These are phyloP conservation scores for Prorops nasuta DNA, from an alignment of 1,140 invertebrate genomes.

Conservation along the genomic window DNA sequence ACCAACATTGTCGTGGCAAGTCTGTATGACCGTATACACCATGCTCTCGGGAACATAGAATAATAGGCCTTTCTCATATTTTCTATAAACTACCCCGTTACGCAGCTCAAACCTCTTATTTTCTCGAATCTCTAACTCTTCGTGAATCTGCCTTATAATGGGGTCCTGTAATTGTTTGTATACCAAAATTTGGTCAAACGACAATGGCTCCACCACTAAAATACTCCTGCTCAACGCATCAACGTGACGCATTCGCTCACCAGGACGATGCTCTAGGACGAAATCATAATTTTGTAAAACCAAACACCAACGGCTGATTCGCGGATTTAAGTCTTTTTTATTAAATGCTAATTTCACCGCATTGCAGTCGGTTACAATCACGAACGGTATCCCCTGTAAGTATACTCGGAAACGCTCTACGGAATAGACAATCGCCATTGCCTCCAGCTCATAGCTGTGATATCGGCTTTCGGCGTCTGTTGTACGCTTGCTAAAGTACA, in stretches of 20 bases:
- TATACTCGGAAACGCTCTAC: constrained; percentile 18
- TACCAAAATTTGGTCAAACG: too few relatives aligned
- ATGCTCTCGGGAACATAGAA: background rate
- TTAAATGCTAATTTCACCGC: constrained; percentile 7
- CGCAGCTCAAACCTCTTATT: background rate
- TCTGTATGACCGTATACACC: background rate
- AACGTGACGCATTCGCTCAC: constrained; percentile 19
- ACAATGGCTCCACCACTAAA: background rate
- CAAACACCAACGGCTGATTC: constrained; percentile 27
- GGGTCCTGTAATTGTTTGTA: too few relatives aligned
- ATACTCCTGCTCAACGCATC: constrained; percentile 17
- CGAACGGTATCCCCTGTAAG: constrained; percentile 19
- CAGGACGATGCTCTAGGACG: constrained; percentile 16
- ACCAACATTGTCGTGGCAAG: background rate
- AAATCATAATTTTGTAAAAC: constrained; percentile 20
- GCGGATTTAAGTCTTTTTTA: constrained; percentile 7
- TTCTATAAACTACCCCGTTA: background rate
- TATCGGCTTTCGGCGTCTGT: background rate
- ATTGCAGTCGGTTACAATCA: constrained; percentile 18
- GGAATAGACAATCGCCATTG: constrained; percentile 5
- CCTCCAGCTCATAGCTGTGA: background rate
- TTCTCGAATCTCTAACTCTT: constrained; percentile 6
- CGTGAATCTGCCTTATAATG: too few relatives aligned
- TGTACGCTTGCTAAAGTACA: constrained; percentile 9
- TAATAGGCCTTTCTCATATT: background rate